Percentiles rank a stretch among this genome's conserved stretches.
Evolutionary conservation across 1,140 invertebrate genomes (phyloP).

Genomic region (Centruroides vittatus): DNA sequence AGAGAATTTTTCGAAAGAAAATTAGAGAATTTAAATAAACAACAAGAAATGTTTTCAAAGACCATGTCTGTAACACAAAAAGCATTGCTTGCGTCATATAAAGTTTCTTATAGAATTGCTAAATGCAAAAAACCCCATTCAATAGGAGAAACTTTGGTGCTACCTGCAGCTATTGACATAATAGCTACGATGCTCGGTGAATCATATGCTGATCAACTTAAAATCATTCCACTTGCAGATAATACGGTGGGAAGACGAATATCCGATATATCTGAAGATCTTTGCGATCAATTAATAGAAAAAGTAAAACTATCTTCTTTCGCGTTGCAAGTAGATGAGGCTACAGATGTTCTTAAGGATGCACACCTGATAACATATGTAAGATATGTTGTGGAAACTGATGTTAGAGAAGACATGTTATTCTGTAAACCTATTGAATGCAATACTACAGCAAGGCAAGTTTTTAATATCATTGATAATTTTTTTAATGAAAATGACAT

Average conservation of each 20-base stretch:
- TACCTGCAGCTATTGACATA: not conserved
- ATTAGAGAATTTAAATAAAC: not conserved
- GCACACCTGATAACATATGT: not conserved
- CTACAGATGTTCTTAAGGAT: not conserved
- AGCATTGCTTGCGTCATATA: too few species aligned
- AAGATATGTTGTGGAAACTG: not conserved
- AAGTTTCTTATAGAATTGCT: not conserved
- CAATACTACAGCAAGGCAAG: not conserved
- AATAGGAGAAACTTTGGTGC: not conserved
- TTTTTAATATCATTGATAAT: not conserved
- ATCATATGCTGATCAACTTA: too few species aligned
- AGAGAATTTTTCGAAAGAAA: too few species aligned
- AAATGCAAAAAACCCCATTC: not conserved
- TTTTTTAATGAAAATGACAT: not conserved
- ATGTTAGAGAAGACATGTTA: not conserved
- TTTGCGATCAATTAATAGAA: not conserved
- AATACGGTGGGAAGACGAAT: not conserved
- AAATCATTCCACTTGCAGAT: not conserved
- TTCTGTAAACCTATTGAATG: not conserved
- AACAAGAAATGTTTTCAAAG: not conserved
- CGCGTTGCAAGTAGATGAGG: not conserved
- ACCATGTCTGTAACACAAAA: not conserved
- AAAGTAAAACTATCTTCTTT: not conserved
- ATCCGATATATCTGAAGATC: not conserved
- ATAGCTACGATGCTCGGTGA: not conserved